Conservation (phyloP, 1,140 invertebrate genomes). For the Drosophila bocqueti region DNA sequence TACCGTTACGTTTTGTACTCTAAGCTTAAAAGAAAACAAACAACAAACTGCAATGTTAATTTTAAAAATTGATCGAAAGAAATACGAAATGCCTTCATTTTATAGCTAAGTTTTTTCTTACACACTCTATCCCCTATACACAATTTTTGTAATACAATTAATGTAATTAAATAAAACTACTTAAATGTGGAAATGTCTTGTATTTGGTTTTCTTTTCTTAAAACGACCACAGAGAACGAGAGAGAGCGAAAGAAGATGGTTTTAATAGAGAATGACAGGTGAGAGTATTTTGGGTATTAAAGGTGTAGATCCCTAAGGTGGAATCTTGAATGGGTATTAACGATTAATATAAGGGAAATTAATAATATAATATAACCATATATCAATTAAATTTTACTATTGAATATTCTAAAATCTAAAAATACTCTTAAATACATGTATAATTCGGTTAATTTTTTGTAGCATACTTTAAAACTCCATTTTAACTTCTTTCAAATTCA, state of each 20-base stretch:
- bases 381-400: too few relatives aligned
- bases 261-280: slow-evolving; percentile 30
- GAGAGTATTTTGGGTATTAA: slow-evolving; percentile 22
- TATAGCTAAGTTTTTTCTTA: slow-evolving; percentile 62
- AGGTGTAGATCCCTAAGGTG: not conserved
- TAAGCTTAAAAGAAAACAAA: slow-evolving; percentile 49
- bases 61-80: slow-evolving; percentile 63
- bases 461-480: not conserved
- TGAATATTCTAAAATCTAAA: too few relatives aligned
- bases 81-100: slow-evolving; percentile 56
- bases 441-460: not conserved
- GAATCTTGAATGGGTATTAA: not conserved
- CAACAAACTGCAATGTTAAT: slow-evolving; percentile 68
- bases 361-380: not conserved
- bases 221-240: not conserved
- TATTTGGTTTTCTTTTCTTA: slow-evolving; percentile 11
- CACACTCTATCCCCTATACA: slow-evolving; percentile 39
- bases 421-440: too few relatives aligned
- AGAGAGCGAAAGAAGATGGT: not conserved
- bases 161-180: slow-evolving; percentile 79
- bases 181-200: slow-evolving; percentile 53
- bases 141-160: slow-evolving; percentile 72
- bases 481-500: not conserved
- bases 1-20: slow-evolving; percentile 77
- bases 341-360: not conserved